These are phyloP conservation scores for Sebastes diaconus DNA, from an alignment of 2,797 vertebrate species.

Conservation along the genomic window DNA sequence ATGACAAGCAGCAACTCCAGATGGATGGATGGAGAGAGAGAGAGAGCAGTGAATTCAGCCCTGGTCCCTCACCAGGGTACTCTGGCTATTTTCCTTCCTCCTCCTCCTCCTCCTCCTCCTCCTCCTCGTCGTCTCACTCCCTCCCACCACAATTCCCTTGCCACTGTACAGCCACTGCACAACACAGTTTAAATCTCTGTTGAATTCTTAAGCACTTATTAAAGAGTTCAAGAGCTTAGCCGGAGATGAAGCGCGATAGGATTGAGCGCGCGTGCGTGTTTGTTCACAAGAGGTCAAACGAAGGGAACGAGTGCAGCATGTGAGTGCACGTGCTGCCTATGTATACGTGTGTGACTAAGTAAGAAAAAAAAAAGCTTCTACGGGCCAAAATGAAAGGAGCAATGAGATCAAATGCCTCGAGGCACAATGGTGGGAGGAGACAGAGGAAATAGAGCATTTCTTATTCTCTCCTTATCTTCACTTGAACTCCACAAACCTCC, in stretches of 20 bases:
- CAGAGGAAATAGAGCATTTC: constrained; percentile 20
- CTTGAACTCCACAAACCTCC: constrained; percentile 69
- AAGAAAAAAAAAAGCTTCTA: background rate
- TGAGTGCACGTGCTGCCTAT: background rate
- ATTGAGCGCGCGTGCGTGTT: background rate
- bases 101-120: background rate
- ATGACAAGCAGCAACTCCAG: constrained; percentile 10
- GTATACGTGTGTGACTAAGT: background rate
- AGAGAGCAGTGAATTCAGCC: constrained; percentile 28
- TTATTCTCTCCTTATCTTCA: constrained; percentile 61
- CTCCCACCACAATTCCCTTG: constrained; percentile 3
- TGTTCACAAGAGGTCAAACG: constrained; percentile 25
- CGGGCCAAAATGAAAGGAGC: constrained; percentile 44
- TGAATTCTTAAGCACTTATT: constrained; percentile 64
- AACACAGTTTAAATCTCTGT: constrained; percentile 54
- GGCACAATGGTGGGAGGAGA: constrained; percentile 55
- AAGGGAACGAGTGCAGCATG: background rate
- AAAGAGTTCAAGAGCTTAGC: constrained; percentile 59
- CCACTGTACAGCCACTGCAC: constrained; percentile 39
- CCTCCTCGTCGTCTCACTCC: background rate
- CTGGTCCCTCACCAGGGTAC: constrained; percentile 1
- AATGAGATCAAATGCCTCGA: constrained; percentile 50
- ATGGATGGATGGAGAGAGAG: constrained; percentile 9
- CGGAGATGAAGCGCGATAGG: constrained; percentile 26
- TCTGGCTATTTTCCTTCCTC: constrained; percentile 1